phyloP scores from a whole-genome alignment of 2,888 invertebrate species.

The Augochlorella aurata region DNA sequence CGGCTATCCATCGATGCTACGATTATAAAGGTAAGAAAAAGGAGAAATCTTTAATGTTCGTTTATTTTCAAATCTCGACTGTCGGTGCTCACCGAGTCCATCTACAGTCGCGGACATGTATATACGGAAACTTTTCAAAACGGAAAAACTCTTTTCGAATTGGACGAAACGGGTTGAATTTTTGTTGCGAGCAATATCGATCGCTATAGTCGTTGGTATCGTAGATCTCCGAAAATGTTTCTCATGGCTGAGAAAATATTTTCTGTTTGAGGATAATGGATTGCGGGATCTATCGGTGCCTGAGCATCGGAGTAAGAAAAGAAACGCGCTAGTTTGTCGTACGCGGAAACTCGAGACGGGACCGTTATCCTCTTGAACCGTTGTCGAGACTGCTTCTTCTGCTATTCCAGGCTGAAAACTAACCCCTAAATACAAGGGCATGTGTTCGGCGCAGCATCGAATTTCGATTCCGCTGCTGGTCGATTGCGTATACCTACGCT shows the following conservation, averaged over 20 bases:
- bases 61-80: background rate
- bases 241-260: constrained; percentile 11
- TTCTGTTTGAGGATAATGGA: background rate
- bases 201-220: background rate
- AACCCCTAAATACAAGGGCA: constrained; percentile 64
- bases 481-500: constrained; percentile 62
- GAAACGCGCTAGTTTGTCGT: constrained; percentile 22
- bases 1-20: no score
- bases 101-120: no score
- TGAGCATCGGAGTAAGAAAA: constrained; percentile 7
- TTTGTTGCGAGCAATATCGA: background rate
- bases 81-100: no score
- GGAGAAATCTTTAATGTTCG: background rate
- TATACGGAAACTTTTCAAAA: no score
- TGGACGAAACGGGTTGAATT: no score
- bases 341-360: constrained; percentile 44
- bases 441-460: constrained; percentile 68
- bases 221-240: background rate
- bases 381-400: constrained; percentile 45
- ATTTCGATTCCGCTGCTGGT: constrained; percentile 73
- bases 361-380: constrained; percentile 43
- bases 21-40: no score
- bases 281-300: background rate
- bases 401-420: constrained; percentile 54
- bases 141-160: no score